A percentile compares a stretch with the other conserved stretches of the same genome.
phyloP scores from a whole-genome alignment of 53 echinoderm and acorn worm genomes.

The Stichopus horrens region DNA sequence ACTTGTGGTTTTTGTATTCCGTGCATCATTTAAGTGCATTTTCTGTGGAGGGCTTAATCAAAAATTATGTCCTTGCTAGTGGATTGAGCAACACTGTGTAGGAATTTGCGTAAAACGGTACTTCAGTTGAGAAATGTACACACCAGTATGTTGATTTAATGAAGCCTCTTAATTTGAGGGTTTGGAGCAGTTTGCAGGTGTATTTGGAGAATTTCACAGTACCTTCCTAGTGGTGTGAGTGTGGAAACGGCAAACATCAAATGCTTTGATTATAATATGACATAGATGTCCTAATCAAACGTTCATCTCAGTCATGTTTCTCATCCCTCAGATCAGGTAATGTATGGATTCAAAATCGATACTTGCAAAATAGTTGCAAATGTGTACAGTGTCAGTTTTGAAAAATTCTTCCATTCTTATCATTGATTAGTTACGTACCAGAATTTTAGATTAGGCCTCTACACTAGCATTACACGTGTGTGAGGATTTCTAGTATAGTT shows the following conservation, averaged over 20 bases:
- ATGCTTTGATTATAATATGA: not conserved
- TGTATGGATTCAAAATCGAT: too few relatives aligned
- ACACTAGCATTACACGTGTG: too few relatives aligned
- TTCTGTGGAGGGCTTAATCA: not conserved
- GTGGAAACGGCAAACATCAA: not conserved
- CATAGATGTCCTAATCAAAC: not conserved
- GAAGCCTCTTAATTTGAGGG: not conserved
- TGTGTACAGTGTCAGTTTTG: too few relatives aligned
- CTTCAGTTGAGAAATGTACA: not conserved
- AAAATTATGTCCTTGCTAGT: not conserved
- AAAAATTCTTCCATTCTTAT: too few relatives aligned
- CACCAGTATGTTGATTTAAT: not conserved
- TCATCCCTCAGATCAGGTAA: not conserved
- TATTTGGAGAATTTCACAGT: not conserved
- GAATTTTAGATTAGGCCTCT: too few relatives aligned
- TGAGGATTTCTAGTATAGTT: too few relatives aligned
- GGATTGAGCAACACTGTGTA: not conserved
- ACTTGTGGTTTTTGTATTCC: not conserved
- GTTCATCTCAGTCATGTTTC: not conserved
- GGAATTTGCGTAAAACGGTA: not conserved
- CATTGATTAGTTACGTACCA: too few relatives aligned
- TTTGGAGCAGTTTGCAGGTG: not conserved
- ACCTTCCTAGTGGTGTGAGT: not conserved
- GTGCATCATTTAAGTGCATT: not conserved
- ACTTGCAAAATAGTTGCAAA: too few relatives aligned